Evolutionary conservation across 2,797 vertebrate genomes (phyloP), one percentile per base, ranked within the genome.

Genomic region (Thamnophis elegans): DNA sequence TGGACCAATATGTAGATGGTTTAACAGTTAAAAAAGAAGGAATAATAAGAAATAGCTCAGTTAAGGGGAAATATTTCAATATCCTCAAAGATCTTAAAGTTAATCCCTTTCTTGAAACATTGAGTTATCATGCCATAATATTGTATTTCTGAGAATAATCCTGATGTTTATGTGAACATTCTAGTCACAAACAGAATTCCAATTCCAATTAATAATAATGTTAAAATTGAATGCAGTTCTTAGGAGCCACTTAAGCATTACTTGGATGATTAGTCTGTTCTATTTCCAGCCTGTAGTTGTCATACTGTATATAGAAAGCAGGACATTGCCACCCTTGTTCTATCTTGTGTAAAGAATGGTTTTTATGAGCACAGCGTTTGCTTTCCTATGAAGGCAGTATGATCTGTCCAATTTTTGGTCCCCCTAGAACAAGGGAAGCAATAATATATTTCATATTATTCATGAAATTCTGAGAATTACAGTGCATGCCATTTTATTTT

Each of bases 391-490:
- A 95, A 95, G 93, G 94, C 94, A 94, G 95, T 94, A 94, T 92
- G 92, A 93, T 90, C 86, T 93, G 94, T 89, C n/a, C 65, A 36
- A 36, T 53, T 2, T 95, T 95, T 2, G 0, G 95, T 92, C 93
- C 92, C 94, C 95, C 90, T 96, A 96, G 95, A 94, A 95, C 92
- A 90, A 95, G 94, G 95, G 94, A 95, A 94, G 95, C 94, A 95
- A 95, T 95, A 93, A 95, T 96, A 94, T 92, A 95, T 96, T 96
- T 94, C 95, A 94, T 95, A 96, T 96, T 94, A 94, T 97, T 89
- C 42, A 60, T 1, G 4, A 82, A 82, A 82, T 82, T 93, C 94
- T 95, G 94, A 97, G 96, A 95, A 95, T 55, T 36, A 47, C 32
- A 22, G 14, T 47, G 22, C 68, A 8, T 25, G 10, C 51, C 96